Base-by-base conservation (phyloP, 2,888 invertebrate species). In the Galeruca laticollis region DNA sequence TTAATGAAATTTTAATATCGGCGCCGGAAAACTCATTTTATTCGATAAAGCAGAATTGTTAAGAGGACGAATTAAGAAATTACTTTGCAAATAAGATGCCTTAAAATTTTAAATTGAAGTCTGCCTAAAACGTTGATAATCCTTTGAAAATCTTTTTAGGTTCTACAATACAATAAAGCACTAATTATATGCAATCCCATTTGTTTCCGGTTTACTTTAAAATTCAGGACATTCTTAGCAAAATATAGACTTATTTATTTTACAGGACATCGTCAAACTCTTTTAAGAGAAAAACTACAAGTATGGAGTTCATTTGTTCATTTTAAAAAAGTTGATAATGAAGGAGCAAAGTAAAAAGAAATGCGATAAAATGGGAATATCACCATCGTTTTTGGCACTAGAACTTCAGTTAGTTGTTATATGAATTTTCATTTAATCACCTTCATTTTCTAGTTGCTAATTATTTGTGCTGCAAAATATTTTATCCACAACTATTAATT, bases 1-100 rank as follows among this genome's bases (percentile, higher is more conserved):
- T 47, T 15, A 15, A 47, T 47, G 43, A 47, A 47, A 47, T 47
- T 47, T 47, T 47, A 47, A 47, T 47, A 15, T 47, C 43, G 43
- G 15, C 43, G 18, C 1, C 43, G 15, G 43, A 43, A 43, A n/a
- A 15, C 5, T n/a, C 15, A n/a, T 47, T 47, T 15, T 47, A 1
- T 18, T 47, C 4, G 2, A 47, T 47, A 5, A 47, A 15, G 43
- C 4, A 15, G 9, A 15, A 47, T 15, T 15, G 43, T 47, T 47
- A 47, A 47, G n/a, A n/a, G 4, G 13, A 5, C 18, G 43, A 47
- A 47, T 15, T 40, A n/a, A 40, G n/a, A 40, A n/a, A 13, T n/a
- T 2, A n/a, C 40, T 40, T 47, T 47, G 3, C 8, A 47, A 47
- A 15, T n/a, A 47, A 8, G 15, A 47, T 47, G 0, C 15, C 15